A percentile compares a stretch with the other conserved stretches of the same genome.
phyloP scores from a whole-genome alignment of 2,797 vertebrate species.

The Gallinago stenura region DNA sequence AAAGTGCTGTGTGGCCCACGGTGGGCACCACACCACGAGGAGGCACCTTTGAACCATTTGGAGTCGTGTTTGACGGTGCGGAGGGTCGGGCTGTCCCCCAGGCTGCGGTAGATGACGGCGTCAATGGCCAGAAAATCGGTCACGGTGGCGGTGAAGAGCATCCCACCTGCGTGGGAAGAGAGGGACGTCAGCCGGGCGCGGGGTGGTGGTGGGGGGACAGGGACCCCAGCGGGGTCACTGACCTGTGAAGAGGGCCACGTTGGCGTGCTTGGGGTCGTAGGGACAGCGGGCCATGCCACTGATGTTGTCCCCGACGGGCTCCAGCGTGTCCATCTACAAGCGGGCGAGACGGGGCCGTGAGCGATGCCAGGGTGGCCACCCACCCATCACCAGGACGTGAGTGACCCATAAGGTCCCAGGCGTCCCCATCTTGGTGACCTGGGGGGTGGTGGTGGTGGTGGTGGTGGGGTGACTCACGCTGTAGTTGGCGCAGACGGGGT shows the following conservation, averaged over 20 bases:
- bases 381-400: background rate
- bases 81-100: slow-evolving; percentile 90
- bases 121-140: slow-evolving; percentile 97
- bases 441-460: no score
- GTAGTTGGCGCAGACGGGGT: slow-evolving; percentile 94
- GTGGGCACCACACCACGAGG: fast-evolving
- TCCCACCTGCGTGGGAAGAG: slow-evolving; percentile 81
- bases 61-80: slow-evolving; percentile 96
- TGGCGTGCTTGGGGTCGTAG: slow-evolving; percentile 95
- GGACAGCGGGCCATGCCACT: slow-evolving; percentile 96
- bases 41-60: slow-evolving; percentile 96
- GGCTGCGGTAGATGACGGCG: slow-evolving; percentile 95
- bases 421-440: no score
- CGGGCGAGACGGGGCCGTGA: fast-evolving
- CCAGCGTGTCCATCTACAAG: slow-evolving; percentile 89
- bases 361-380: background rate
- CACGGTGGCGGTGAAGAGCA: slow-evolving; percentile 95
- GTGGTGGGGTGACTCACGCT: slow-evolving; percentile 84
- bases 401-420: background rate
- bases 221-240: fast-evolving
- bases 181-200: fast-evolving
- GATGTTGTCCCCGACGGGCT: slow-evolving; percentile 89
- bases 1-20: fast-evolving
- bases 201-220: fast-evolving
- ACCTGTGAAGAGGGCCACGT: slow-evolving; percentile 95